Evolutionary conservation across 2,797 vertebrate genomes (phyloP).

Genomic region (Oceanodroma leucorhoa): DNA sequence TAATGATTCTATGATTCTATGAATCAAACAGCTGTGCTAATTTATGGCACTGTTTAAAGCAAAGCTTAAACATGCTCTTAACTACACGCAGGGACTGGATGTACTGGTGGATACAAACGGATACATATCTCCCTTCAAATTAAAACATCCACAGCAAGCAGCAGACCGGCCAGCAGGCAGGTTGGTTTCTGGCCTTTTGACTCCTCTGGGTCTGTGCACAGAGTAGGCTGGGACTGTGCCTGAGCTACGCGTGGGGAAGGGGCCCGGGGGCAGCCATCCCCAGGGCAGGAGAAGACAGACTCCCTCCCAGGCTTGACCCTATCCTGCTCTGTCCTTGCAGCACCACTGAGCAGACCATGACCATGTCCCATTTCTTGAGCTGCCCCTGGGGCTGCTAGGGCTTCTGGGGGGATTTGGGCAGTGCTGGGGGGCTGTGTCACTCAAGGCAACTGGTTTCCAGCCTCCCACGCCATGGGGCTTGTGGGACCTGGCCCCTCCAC

Average conservation of each 20-base stretch:
- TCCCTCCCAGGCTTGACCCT: rapidly evolving
- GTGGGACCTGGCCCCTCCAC: rapidly evolving
- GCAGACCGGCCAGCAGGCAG: rapidly evolving
- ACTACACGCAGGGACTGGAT: not conserved
- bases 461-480: not conserved
- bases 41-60: not conserved
- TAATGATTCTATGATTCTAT: too few species aligned
- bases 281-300: not conserved
- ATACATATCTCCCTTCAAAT: not conserved
- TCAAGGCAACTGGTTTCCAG: not conserved
- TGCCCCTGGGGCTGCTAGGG: not conserved
- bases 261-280: rapidly evolving
- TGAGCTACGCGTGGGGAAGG: rapidly evolving
- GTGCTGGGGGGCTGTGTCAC: not conserved
- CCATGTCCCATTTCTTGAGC: not conserved
- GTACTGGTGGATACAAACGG: rapidly evolving
- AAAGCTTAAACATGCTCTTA: not conserved
- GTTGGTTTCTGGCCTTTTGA: not conserved
- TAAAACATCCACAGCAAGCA: not conserved
- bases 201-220: rapidly evolving
- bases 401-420: not conserved
- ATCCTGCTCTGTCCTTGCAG: not conserved
- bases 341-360: rapidly evolving
- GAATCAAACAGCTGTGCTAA: conserved; percentile 9
- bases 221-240: not conserved